These are phyloP conservation scores for Propithecus coquereli DNA, from an alignment of 2,113 vertebrate genomes.

Conservation along the genomic window DNA sequence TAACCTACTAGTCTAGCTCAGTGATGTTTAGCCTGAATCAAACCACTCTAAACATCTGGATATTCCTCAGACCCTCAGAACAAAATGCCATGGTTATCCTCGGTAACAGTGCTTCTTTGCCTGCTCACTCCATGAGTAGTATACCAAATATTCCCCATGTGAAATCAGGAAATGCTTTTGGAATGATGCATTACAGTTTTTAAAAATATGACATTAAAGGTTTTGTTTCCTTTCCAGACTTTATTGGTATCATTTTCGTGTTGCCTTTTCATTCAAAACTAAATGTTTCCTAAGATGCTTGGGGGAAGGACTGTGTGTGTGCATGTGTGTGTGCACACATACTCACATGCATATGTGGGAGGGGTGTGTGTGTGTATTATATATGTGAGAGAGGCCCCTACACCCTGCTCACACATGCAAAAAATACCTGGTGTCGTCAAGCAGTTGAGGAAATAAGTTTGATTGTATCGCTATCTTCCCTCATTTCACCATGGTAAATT, in stretches of 20 bases:
- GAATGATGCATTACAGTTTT: neutral
- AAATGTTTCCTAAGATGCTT: neutral
- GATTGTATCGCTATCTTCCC: neutral
- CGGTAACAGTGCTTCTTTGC: neutral
- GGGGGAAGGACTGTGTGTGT: neutral
- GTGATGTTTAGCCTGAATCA: neutral
- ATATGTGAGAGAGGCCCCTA: neutral
- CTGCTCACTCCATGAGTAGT: neutral
- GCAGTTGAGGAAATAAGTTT: neutral
- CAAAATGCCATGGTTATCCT: neutral
- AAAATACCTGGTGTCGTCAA: neutral
- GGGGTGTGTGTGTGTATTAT: neutral
- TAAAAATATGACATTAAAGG: neutral
- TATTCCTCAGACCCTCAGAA: neutral
- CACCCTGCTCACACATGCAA: neutral
- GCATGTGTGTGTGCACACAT: neutral
- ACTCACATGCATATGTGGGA: neutral
- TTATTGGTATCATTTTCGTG: neutral
- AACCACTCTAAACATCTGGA: neutral
- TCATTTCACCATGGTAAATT: neutral
- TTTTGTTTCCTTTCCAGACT: neutral
- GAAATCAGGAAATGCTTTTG: neutral
- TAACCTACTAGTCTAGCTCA: neutral
- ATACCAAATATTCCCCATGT: neutral
- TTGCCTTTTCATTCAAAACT: constrained; percentile 27